A percentile compares a stretch with the other conserved stretches of the same genome.
Evolutionary conservation across 37 sponge, comb jelly and placozoan species (phyloP).

Genomic region (Cliona cf. orientalis): DNA sequence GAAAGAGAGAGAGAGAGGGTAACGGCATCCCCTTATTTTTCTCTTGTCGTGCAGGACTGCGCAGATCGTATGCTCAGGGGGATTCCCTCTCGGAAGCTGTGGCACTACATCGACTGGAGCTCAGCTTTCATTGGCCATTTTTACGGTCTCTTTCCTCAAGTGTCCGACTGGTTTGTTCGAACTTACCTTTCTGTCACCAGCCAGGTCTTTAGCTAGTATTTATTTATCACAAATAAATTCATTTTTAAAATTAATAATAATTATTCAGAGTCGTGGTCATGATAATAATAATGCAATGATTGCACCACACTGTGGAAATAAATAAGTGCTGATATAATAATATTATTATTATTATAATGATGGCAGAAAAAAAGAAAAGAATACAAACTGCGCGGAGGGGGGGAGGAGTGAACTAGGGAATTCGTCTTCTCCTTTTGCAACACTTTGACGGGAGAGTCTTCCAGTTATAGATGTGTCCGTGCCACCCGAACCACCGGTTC

Average conservation of each 20-base stretch:
- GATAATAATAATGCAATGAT: not conserved
- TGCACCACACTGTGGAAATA: not conserved
- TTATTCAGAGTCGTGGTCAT: no score
- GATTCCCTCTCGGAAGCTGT: slow-evolving; percentile 44
- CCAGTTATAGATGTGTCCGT: slow-evolving; percentile 57
- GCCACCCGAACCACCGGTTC: not conserved
- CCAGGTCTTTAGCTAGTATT: no score
- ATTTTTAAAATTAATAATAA: no score
- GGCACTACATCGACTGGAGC: slow-evolving; percentile 50
- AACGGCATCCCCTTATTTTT: not conserved
- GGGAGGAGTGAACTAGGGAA: slow-evolving; percentile 5
- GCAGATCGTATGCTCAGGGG: slow-evolving; percentile 39
- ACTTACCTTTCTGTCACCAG: no score
- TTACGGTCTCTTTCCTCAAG: slow-evolving; percentile 28
- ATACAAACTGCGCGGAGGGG: not conserved
- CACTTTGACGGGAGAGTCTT: slow-evolving; percentile 33
- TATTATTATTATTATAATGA: not conserved
- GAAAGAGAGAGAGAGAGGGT: no score
- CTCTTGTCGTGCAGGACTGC: slow-evolving; percentile 29
- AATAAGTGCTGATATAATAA: not conserved
- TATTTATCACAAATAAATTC: no score
- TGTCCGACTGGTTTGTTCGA: slow-evolving; percentile 23
- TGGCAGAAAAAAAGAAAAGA: not conserved
- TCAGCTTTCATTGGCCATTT: slow-evolving; percentile 33
- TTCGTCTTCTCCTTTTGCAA: slow-evolving; percentile 18